Conservation (phyloP, 2,113 vertebrate species). For the Mellivora capensis region DNA sequence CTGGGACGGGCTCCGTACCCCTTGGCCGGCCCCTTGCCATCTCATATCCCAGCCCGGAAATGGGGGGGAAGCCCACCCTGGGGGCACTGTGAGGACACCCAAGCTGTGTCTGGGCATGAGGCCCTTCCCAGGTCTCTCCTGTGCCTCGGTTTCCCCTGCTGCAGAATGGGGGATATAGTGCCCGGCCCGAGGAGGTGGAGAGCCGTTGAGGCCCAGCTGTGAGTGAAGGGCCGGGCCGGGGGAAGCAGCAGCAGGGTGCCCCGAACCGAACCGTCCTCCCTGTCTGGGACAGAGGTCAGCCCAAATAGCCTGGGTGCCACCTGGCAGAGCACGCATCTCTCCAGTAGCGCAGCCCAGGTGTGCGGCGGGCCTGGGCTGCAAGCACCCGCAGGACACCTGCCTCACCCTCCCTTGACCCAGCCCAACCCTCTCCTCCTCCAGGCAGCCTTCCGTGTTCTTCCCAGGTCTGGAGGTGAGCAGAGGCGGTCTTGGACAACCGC, state of each 20-base stretch:
- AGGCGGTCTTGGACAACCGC: fast-evolving
- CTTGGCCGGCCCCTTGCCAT: too few species aligned
- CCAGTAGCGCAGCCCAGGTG: not conserved
- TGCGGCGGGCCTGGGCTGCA: not conserved
- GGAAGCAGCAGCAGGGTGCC: not conserved
- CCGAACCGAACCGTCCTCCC: not conserved
- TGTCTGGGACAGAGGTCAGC: not conserved
- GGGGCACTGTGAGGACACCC: too few species aligned
- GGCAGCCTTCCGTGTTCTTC: not conserved
- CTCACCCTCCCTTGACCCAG: not conserved
- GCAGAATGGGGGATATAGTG: not conserved
- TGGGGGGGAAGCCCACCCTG: too few species aligned
- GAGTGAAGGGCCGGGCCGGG: not conserved
- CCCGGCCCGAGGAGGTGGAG: not conserved
- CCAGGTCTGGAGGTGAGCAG: not conserved
- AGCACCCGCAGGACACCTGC: not conserved
- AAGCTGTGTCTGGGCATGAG: not conserved
- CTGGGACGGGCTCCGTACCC: too few species aligned
- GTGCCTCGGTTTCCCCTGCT: not conserved
- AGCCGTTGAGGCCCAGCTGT: fast-evolving
- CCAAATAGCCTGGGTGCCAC: too few species aligned
- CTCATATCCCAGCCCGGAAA: too few species aligned
- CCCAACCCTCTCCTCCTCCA: not conserved
- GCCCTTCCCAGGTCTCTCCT: not conserved
- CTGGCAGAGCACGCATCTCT: fast-evolving